Evolutionary conservation across 2,113 vertebrate species (phyloP).

Genomic region (Galemys pyrenaicus): DNA sequence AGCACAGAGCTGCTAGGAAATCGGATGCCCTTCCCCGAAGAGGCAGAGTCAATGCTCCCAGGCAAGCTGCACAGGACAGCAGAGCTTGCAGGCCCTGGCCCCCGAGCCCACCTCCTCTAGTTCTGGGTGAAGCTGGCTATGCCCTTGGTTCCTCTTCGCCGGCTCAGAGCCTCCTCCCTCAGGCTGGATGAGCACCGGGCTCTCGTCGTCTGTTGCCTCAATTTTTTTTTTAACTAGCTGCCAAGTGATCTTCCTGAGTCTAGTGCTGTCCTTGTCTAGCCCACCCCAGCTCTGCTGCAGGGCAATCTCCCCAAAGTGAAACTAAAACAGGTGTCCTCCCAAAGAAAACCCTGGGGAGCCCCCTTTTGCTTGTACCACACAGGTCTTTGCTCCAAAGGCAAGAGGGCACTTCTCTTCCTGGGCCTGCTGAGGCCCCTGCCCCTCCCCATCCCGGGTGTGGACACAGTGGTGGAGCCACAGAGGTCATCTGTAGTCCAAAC

Average conservation of each 20-base stretch:
- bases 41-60: neutral
- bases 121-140: accelerated
- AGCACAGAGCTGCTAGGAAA: accelerated
- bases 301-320: neutral
- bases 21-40: accelerated
- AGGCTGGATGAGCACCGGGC: neutral
- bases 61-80: neutral
- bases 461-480: accelerated
- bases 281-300: no score
- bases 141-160: no score
- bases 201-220: neutral
- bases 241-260: neutral
- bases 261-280: neutral
- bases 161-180: neutral
- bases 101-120: accelerated
- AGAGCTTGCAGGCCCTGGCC: neutral
- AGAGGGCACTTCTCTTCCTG: neutral
- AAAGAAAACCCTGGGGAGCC: neutral
- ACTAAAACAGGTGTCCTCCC: neutral
- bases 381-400: neutral
- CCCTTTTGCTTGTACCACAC: neutral
- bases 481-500: accelerated
- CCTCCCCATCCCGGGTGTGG: neutral
- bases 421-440: neutral
- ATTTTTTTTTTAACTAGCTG: neutral